Conservation (phyloP, 1,140 invertebrate genomes). For the Eumaeus atala region DNA sequence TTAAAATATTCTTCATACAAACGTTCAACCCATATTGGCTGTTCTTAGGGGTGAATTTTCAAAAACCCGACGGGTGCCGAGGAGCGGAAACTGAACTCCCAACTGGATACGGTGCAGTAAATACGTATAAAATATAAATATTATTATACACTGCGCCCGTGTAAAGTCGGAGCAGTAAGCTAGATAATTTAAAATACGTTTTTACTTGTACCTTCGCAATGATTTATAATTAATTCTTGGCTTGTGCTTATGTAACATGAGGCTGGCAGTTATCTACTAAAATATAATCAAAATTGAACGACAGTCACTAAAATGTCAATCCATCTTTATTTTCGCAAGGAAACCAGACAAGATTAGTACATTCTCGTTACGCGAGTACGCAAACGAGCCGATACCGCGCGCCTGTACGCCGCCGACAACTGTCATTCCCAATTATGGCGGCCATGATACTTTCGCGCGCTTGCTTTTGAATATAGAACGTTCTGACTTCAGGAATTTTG, state of each 20-base stretch:
- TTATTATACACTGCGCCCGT: no score
- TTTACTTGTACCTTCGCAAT: no score
- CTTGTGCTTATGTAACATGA: slow-evolving; percentile 15
- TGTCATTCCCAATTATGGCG: slow-evolving; percentile 65
- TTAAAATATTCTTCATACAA: no score
- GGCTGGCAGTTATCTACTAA: slow-evolving; percentile 2
- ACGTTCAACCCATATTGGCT: no score
- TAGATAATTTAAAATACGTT: no score
- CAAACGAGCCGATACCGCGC: slow-evolving; percentile 37
- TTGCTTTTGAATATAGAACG: slow-evolving; percentile 59
- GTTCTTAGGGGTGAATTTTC: no score
- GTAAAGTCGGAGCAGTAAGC: no score
- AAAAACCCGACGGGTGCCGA: no score
- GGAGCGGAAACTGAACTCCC: no score
- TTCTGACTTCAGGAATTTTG: slow-evolving; percentile 38
- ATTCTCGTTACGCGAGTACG: slow-evolving; percentile 52
- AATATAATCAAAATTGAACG: slow-evolving; percentile 9
- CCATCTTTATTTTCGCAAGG: slow-evolving; percentile 18
- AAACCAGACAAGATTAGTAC: slow-evolving; percentile 49
- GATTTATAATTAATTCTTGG: no score
- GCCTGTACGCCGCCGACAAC: slow-evolving; percentile 40
- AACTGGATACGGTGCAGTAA: no score
- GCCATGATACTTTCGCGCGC: slow-evolving; percentile 61
- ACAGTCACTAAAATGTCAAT: slow-evolving; percentile 21
- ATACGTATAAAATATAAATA: no score